Percentiles rank a stretch among this genome's conserved stretches.
These are phyloP conservation scores for Podargus strigoides DNA, from an alignment of 2,797 vertebrate species.

Conservation along the genomic window DNA sequence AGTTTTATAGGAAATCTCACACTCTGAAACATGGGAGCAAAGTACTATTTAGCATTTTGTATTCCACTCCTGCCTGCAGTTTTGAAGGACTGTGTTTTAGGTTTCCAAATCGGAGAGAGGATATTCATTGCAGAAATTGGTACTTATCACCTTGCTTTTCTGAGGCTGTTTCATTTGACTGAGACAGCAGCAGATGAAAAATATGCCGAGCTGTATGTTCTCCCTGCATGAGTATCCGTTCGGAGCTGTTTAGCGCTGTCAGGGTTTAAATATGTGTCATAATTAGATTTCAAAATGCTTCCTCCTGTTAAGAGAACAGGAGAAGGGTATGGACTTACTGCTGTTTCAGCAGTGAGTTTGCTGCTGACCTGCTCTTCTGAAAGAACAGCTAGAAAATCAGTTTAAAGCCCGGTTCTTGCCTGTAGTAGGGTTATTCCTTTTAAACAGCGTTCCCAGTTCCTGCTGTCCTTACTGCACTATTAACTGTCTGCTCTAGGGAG, in stretches of 20 bases:
- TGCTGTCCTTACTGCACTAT: neutral
- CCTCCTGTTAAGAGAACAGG: neutral
- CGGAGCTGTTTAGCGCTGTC: neutral
- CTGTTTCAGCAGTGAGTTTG: neutral
- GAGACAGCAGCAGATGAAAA: neutral
- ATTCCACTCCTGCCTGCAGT: neutral
- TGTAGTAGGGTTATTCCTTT: neutral
- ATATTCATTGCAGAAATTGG: fast-evolving
- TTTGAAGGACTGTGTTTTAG: neutral
- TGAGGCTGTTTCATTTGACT: neutral
- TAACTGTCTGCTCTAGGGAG: neutral
- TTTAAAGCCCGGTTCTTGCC: neutral
- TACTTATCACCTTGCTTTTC: neutral
- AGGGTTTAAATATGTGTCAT: neutral
- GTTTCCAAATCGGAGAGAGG: neutral
- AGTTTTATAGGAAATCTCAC: neutral
- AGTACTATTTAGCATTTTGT: neutral
- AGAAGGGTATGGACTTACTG: neutral
- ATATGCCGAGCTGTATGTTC: neutral
- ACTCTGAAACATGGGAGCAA: neutral
- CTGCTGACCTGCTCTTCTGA: neutral
- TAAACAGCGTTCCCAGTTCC: neutral
- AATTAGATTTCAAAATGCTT: neutral
- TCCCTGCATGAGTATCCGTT: neutral
- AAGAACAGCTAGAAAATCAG: neutral